These are phyloP conservation scores for Heterohyrax brucei DNA, from an alignment of 2,797 vertebrate genomes.

Conservation along the genomic window DNA sequence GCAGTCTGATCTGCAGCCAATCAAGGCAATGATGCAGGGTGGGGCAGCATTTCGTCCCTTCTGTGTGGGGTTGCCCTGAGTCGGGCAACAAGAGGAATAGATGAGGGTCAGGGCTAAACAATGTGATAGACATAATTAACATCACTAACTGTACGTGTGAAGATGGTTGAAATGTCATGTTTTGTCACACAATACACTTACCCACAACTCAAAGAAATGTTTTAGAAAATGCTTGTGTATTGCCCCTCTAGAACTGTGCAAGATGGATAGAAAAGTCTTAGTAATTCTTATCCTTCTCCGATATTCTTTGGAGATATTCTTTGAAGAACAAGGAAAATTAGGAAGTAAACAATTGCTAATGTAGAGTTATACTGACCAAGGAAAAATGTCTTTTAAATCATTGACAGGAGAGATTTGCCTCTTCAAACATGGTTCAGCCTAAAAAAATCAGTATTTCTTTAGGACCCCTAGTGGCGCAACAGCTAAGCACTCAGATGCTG, in stretches of 20 bases:
- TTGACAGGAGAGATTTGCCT: background rate
- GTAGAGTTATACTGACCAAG: background rate
- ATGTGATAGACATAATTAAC: no score
- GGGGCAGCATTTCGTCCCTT: background rate
- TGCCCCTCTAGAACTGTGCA: background rate
- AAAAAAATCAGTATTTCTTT: background rate
- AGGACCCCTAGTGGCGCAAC: no score
- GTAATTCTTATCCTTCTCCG: background rate
- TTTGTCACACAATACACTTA: no score
- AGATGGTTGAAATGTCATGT: no score
- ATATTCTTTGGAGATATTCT: background rate
- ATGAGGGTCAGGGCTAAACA: no score
- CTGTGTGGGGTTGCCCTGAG: background rate
- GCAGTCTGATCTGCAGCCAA: background rate
- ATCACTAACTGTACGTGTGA: no score
- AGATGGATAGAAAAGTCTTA: background rate
- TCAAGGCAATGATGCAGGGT: background rate
- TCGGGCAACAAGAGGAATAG: background rate
- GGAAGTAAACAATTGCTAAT: background rate
- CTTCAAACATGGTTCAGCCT: constrained; percentile 6
- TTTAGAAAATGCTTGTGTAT: no score
- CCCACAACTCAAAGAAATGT: no score
- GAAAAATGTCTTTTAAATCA: constrained; percentile 1
- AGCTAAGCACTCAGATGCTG: no score
- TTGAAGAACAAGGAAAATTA: background rate